Conservation (phyloP, 1,140 invertebrate genomes). For the Chelonus insularis region DNA sequence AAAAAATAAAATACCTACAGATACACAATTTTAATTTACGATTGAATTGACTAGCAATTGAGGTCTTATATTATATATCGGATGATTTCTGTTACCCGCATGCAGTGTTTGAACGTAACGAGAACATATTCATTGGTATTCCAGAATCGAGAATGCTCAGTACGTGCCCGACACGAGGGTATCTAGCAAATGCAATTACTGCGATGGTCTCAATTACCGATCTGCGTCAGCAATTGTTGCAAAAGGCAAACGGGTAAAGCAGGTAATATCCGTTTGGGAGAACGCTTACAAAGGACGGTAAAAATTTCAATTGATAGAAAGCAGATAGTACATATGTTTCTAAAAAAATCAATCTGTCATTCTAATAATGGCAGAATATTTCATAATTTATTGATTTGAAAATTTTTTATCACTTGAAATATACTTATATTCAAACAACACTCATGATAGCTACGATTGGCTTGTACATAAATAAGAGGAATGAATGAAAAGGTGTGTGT, state of each 20-base stretch:
- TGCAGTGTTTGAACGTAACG: slow-evolving; percentile 28
- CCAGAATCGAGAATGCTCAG: slow-evolving; percentile 32
- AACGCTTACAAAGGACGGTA: not conserved
- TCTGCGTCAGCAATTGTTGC: slow-evolving; percentile 47
- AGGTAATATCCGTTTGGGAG: not conserved
- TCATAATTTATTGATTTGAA: too few relatives aligned
- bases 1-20: not conserved
- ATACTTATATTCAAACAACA: not conserved
- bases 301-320: not conserved
- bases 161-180: slow-evolving; percentile 40
- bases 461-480: not conserved
- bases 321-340: not conserved
- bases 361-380: too few relatives aligned
- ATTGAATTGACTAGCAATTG: slow-evolving; percentile 1
- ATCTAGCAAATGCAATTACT: slow-evolving; percentile 47
- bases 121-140: slow-evolving; percentile 45
- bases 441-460: not conserved
- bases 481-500: not conserved
- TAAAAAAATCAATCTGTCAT: too few relatives aligned
- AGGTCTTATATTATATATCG: not conserved
- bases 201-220: slow-evolving; percentile 48
- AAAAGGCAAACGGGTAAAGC: slow-evolving; percentile 26
- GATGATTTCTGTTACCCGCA: not conserved
- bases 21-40: not conserved
- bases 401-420: too few relatives aligned